Conservation (phyloP, 2,888 invertebrate species). For the Callyntrura sp. region DNA sequence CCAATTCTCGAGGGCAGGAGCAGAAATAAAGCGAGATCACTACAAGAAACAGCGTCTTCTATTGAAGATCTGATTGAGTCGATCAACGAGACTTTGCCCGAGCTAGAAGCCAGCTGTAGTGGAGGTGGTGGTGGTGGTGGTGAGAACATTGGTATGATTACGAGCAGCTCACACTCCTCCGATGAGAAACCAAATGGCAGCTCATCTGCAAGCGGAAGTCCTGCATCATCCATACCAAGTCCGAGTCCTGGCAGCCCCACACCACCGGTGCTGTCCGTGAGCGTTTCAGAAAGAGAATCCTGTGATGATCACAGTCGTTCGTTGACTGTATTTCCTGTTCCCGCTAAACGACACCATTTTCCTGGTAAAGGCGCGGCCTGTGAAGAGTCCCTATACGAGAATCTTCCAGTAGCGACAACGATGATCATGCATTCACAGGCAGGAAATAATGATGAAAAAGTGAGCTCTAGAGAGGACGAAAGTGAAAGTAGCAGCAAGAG, state of each 20-base stretch:
- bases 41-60: constrained; percentile 64
- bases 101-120: constrained; percentile 75
- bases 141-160: constrained; percentile 28
- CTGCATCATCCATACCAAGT: constrained; percentile 76
- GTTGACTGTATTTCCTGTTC: constrained; percentile 72
- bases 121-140: constrained; percentile 35
- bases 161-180: constrained; percentile 41
- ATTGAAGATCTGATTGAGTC: constrained; percentile 81
- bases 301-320: constrained; percentile 5
- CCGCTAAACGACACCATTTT: constrained; percentile 69
- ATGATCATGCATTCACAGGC: not conserved
- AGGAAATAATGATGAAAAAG: constrained; percentile 67
- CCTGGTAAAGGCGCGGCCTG: constrained; percentile 39
- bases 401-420: constrained; percentile 25
- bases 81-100: constrained; percentile 80
- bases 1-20: constrained; percentile 37
- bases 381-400: constrained; percentile 67
- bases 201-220: constrained; percentile 76
- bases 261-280: constrained; percentile 69
- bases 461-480: not conserved
- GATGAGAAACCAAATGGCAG: constrained; percentile 73
- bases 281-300: constrained; percentile 28
- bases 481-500: constrained; percentile 26
- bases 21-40: constrained; percentile 17
- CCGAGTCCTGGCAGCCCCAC: constrained; percentile 75